Percentiles rank a stretch among this genome's conserved stretches.
Conservation (phyloP, 2,113 vertebrate species). For the Neopipo cinnamomea region DNA sequence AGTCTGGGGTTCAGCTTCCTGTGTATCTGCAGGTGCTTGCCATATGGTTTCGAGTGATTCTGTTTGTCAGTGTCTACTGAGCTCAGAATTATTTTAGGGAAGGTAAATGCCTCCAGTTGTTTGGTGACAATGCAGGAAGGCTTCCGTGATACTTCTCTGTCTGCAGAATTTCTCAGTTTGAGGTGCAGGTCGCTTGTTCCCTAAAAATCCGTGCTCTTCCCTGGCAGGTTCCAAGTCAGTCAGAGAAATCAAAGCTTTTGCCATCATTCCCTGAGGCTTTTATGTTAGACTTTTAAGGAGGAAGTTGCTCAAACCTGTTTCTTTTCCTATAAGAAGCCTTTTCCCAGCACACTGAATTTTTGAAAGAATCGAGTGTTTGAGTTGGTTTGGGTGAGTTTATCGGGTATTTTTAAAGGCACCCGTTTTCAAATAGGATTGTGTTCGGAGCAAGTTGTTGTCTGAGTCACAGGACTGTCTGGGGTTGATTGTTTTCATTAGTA, state of each 20-base stretch:
- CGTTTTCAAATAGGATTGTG: neutral
- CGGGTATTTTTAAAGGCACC: neutral
- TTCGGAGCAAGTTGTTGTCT: neutral
- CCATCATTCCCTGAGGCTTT: neutral
- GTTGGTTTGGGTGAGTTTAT: neutral
- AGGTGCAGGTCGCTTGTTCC: neutral
- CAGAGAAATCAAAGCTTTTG: neutral
- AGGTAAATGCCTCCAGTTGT: neutral
- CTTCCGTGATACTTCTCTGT: neutral
- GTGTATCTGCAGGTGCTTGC: neutral
- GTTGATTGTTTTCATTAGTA: neutral
- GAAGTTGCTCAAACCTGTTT: neutral
- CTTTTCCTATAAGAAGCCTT: neutral
- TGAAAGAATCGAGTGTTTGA: neutral
- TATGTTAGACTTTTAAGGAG: neutral
- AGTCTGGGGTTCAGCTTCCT: neutral
- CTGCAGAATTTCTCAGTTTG: neutral
- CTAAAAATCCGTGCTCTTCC: neutral
- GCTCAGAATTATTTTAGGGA: neutral
- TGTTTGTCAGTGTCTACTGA: neutral
- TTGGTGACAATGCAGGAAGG: neutral
- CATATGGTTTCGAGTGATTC: neutral
- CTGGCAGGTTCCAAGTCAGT: neutral
- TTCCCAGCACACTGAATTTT: neutral
- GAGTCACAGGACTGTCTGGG: rapidly evolving